Evolutionary conservation across 2,113 vertebrate genomes (phyloP), one percentile per base, ranked within the genome.

Genomic region (Lasiurus cinereus): DNA sequence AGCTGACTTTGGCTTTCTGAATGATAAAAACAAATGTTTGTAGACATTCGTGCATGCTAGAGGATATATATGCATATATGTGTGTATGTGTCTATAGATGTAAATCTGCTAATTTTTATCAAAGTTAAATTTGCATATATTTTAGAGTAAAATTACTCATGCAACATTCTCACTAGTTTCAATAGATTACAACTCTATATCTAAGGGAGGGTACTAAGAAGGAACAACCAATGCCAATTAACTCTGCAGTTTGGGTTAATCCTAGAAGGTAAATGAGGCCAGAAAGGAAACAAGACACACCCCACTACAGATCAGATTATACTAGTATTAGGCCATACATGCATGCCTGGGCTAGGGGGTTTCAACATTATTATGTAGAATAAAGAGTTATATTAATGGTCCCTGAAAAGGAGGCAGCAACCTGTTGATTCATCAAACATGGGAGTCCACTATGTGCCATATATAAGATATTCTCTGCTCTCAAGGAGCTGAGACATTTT

Each of bases 31-130:
- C 36, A 36, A 70, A 52, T 72, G 77, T n/a, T 46, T 54, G 7
- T 52, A 72, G 69, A 82, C 14, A 73, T 69, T 73, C 29, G 11
- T 74, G 43, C 31, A 43, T 54, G 76, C 24, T 64, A 13, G 19
- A 88, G 43, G 18, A 90, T 19, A 22, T 3, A 29, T 18, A 18
- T 18, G 29, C 39, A 12, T 3, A 14, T 64, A 15, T 36, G 14
- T 36, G 14, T 50, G 16, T 83, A 1, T 15, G 5, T 8, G 24
- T 6, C 6, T 29, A 33, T 14, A 46, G 6, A 46, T 62, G 59
- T 62, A 62, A 62, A 62, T 83, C 36, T 92, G 8, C 80, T 21
- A 50, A 21, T 74, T 93, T 92, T 90, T 94, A 83, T 77, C 64
- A 27, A 82, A 92, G 39, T 77, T 94, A 77, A 74, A 74, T 69